Base-by-base conservation (phyloP, 2,797 vertebrate genomes). In the Etheostoma perlongum region DNA sequence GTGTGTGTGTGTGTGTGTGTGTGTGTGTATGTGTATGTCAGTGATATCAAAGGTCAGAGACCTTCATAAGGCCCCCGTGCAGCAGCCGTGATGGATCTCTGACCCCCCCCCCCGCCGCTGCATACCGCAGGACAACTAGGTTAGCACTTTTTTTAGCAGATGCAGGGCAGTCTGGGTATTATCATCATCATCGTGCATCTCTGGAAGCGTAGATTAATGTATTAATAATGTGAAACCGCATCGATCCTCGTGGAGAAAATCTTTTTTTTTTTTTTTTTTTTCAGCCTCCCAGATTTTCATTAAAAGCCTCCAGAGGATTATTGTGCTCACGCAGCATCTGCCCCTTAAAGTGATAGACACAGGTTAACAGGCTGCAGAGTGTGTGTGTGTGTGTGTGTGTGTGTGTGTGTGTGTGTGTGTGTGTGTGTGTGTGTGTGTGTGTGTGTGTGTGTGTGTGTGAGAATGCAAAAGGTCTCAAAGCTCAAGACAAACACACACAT, bases 21-120 rank as follows among this genome's bases (percentile, higher is more conserved):
- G 52, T 52, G 69, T 44, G 46, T 62, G 47, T 13, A 27, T 48
- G 66, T 47, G 72, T 47, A 42, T 27, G 25, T 18, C 77, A 69
- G 47, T 79, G 82, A 81, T 66, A 72, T 59, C 62, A 62, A 33
- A 83, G 86, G 88, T 89, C 83, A 76, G 25, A 68, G 11, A 33
- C 25, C 51, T 78, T 83, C 72, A 72, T 82, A 58, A 73, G 64
- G 27, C 67, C 14, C 51, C 11, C 0, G 14, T 4, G 64, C 61
- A 14, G 64, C 61, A 16, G 72, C 73, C 67, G 36, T 60, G 79
- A 69, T 77, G 78, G 67, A 81, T 81, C 57, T 82, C 40, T 79
- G 84, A 79, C 27, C 27, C 27, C 27, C 25, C 70, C 73, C 36
- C 7, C 30, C 8, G 1, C 74, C 3, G 44, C 25, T 14, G 8